phyloP scores from a whole-genome alignment of 1,140 invertebrate genomes.

The Brachionus paranguensis region DNA sequence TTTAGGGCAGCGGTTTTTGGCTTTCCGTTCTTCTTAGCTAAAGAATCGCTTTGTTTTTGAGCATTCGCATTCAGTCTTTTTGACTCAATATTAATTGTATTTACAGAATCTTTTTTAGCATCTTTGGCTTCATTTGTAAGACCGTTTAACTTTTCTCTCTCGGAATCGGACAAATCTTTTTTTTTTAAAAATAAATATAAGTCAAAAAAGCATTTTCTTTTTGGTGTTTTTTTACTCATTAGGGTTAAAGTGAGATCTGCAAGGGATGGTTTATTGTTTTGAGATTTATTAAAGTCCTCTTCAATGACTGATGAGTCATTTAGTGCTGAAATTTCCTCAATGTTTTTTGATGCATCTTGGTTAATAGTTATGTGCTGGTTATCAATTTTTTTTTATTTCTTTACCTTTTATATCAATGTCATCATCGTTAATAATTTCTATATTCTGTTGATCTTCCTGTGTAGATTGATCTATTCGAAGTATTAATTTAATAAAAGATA shows the following conservation, averaged over 20 bases:
- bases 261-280: not conserved
- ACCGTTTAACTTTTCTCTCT: not conserved
- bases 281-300: not conserved
- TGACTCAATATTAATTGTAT: not conserved
- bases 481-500: not conserved
- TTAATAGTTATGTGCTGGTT: not conserved
- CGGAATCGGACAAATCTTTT: not conserved
- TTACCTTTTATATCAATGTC: not conserved
- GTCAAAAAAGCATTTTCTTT: not conserved
- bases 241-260: slow-evolving; percentile 27
- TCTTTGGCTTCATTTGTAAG: not conserved
- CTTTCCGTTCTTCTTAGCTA: not conserved
- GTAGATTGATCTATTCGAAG: not conserved
- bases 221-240: not conserved
- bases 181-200: not conserved
- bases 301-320: not conserved
- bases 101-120: not conserved
- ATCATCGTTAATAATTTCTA: not conserved
- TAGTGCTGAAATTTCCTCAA: not conserved
- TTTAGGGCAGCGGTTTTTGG: not conserved
- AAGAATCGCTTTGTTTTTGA: not conserved
- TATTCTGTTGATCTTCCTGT: not conserved
- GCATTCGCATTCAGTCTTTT: not conserved
- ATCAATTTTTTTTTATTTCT: not conserved
- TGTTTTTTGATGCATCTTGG: not conserved